Evolutionary conservation across 1,140 invertebrate species (phyloP), one percentile per base, ranked within the genome.

Genomic region (Mamestra configurata): DNA sequence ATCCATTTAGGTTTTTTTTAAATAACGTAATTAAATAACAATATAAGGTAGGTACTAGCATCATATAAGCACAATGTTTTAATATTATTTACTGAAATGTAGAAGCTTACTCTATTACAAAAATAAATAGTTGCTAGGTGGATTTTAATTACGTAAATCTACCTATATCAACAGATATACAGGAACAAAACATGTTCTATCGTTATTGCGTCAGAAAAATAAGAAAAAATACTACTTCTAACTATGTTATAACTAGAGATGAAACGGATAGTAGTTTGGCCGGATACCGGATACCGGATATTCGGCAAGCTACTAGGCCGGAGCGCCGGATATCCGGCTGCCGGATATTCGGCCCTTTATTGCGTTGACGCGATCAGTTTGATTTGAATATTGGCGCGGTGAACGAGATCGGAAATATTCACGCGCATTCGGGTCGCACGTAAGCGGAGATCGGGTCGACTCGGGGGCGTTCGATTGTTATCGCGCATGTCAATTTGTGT

Each of bases 61-160:
- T 71, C 68, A 31, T 71, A 53, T 31, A 51, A 71, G 43, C 68
- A 70, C 43, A 71, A 59, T 46, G 27, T 40, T 79, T 76, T 40
- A 15, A 82, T 40, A 55, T 18, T 73, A 68, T 22, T 68, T 31
- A 57, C 51, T 31, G 24, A 35, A 75, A 24, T 59, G 51, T 75
- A 59, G 37, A 57, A 24, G 53, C 31, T 20, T 75, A 55, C 22
- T 51, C 51, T 55, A 40, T 55, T 35, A 40, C 20, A 64, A 40
- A 75, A 55, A 75, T 68, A 68, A 68, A 68, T 49, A 35, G 57
- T 18, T 10, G 20, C 64, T 68, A 43, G 37, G 64, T 68, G 64
- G 64, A 68, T 68, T 46, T 24, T 13, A 11, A 40, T 40, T 40
- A 40, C 8, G 37, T 40, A 4, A 10, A 43, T 43, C 11, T 35